Conservation (phyloP, 2,888 invertebrate genomes). For the Deilephila elpenor region DNA sequence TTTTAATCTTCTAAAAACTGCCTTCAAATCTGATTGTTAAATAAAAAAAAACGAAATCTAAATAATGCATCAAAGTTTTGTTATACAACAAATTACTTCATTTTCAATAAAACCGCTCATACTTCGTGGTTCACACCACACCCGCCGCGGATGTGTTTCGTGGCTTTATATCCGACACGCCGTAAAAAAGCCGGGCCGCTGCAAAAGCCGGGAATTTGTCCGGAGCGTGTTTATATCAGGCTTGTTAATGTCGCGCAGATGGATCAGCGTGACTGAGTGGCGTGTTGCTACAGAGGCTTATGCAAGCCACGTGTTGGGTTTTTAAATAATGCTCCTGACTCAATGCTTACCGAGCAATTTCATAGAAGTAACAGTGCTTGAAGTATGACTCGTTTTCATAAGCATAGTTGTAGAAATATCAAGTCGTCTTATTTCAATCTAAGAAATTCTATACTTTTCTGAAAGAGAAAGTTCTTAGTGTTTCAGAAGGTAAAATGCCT, state of each 20-base stretch:
- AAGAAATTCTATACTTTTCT: no score
- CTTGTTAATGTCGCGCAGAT: conserved; percentile 18
- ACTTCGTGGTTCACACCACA: conserved; percentile 41
- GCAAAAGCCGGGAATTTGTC: conserved; percentile 57
- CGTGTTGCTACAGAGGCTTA: conserved; percentile 3
- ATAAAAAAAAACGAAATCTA: no score
- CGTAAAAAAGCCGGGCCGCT: conserved; percentile 63
- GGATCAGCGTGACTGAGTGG: conserved; percentile 19
- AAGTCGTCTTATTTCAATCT: no score
- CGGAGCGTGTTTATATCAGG: conserved; percentile 41
- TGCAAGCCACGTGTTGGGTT: neutral
- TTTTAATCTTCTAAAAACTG: no score
- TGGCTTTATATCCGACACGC: conserved; percentile 70
- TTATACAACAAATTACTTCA: neutral
- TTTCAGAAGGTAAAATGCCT: no score
- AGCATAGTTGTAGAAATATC: no score
- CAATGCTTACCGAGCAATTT: neutral
- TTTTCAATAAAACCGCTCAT: neutral
- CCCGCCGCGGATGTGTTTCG: conserved; percentile 55
- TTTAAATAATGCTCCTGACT: neutral
- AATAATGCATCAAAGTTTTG: no score
- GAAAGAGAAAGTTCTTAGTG: no score
- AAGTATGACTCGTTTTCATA: no score
- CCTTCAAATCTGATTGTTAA: no score
- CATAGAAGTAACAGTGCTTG: no score